These are phyloP conservation scores for Bombus waltoni DNA, from an alignment of 1,140 invertebrate species.

Conservation along the genomic window DNA sequence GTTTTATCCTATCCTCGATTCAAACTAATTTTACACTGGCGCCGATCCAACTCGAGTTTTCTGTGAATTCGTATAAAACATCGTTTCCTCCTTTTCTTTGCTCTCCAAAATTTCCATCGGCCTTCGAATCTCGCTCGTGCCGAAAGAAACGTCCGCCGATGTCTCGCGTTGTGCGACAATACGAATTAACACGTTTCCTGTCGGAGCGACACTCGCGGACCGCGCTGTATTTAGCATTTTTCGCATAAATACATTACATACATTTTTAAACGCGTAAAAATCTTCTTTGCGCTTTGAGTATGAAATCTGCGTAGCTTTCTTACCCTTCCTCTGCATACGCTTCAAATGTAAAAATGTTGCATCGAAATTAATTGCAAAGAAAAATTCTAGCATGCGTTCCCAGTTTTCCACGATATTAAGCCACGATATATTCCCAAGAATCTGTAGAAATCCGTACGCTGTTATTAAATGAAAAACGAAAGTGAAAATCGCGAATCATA, in stretches of 20 bases:
- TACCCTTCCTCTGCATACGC: too few relatives aligned
- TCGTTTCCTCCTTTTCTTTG: not conserved
- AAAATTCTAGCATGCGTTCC: too few relatives aligned
- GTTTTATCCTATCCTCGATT: slow-evolving; percentile 19
- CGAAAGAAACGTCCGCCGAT: not conserved
- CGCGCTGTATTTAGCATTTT: too few relatives aligned
- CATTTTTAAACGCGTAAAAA: too few relatives aligned
- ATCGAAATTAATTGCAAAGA: too few relatives aligned
- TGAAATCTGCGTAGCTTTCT: too few relatives aligned
- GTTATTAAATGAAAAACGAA: slow-evolving; percentile 20
- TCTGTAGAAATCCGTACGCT: not conserved
- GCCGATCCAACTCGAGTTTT: slow-evolving; percentile 15
- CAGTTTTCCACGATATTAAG: not conserved
- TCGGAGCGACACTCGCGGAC: too few relatives aligned
- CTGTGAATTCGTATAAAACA: slow-evolving; percentile 3
- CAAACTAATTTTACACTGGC: slow-evolving; percentile 48
- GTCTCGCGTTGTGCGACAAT: not conserved
- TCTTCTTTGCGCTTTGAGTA: too few relatives aligned
- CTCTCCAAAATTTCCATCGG: not conserved
- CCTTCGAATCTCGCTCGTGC: not conserved
- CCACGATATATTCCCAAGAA: not conserved
- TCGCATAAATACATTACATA: too few relatives aligned
- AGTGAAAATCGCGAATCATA: slow-evolving; percentile 1
- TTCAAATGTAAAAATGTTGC: too few relatives aligned
- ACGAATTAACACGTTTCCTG: not conserved